Evolutionary conservation across 2,797 vertebrate genomes (phyloP).

Genomic region (Dromococcyx pavoninus): DNA sequence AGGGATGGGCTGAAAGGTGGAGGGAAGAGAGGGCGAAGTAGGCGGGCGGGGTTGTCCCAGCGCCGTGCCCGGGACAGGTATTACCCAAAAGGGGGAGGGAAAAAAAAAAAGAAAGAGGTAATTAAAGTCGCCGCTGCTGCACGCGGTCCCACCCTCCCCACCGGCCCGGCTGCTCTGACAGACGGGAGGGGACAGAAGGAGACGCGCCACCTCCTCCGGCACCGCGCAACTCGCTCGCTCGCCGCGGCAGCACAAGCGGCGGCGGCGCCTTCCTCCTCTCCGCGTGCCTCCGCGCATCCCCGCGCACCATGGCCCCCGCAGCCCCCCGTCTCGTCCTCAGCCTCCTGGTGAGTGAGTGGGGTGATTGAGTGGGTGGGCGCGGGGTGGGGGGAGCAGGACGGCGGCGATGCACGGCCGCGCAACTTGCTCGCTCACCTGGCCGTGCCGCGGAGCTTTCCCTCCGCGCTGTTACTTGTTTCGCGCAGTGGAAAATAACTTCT

Average conservation of each 20-base stretch:
- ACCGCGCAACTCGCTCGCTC: background rate
- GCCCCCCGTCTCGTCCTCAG: conserved; percentile 58
- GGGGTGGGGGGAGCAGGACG: background rate
- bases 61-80: background rate
- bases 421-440: background rate
- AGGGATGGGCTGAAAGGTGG: too few relatives aligned
- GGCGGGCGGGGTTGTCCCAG: background rate
- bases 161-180: conserved; percentile 13
- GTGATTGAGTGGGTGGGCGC: background rate
- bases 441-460: background rate
- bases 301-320: conserved; percentile 31
- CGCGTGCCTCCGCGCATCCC: background rate
- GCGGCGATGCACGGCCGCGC: background rate
- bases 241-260: background rate
- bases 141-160: conserved; percentile 43
- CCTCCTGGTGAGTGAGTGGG: conserved; percentile 67
- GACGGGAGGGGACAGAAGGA: conserved; percentile 32
- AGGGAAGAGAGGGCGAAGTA: background rate
- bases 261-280: background rate
- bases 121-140: conserved; percentile 46
- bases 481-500: background rate
- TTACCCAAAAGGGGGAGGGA: background rate
- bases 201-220: background rate
- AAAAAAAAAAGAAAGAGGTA: background rate
- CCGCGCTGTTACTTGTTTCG: background rate